phyloP scores from a whole-genome alignment of 2,797 vertebrate genomes.

The Mormyrus proboscirostris region DNA sequence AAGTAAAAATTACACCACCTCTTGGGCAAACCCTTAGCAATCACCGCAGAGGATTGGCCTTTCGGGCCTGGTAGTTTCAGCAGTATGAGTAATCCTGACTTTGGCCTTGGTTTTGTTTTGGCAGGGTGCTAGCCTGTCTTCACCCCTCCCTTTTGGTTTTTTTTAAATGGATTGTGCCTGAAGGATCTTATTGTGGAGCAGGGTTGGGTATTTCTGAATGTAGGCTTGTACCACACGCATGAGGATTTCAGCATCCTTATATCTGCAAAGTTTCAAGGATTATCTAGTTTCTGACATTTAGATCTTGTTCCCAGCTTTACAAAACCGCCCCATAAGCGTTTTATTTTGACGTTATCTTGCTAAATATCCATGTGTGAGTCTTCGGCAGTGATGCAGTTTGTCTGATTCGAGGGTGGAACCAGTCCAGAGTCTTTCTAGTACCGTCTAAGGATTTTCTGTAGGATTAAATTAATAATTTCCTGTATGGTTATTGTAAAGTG shows the following conservation, averaged over 20 bases:
- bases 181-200: not conserved
- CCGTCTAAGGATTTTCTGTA: not conserved
- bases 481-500: not conserved
- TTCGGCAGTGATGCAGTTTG: not conserved
- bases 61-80: not conserved
- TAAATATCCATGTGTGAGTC: not conserved
- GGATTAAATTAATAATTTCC: not conserved
- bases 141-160: not conserved
- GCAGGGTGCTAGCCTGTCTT: not conserved
- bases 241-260: not conserved
- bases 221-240: not conserved
- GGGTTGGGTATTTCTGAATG: not conserved
- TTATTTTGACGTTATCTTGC: not conserved
- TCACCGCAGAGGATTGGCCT: not conserved
- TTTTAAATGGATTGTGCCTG: not conserved
- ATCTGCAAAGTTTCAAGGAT: not conserved
- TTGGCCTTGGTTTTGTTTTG: not conserved
- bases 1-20: not conserved
- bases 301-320: not conserved
- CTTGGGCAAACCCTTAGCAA: not conserved
- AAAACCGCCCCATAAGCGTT: not conserved
- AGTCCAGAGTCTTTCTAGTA: not conserved
- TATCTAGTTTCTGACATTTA: not conserved
- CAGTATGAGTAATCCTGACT: not conserved
- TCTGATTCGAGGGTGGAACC: not conserved